Evolutionary conservation across 2,113 vertebrate species (phyloP), one percentile per base, ranked within the genome.

Genomic region (Ceyx margarethae): DNA sequence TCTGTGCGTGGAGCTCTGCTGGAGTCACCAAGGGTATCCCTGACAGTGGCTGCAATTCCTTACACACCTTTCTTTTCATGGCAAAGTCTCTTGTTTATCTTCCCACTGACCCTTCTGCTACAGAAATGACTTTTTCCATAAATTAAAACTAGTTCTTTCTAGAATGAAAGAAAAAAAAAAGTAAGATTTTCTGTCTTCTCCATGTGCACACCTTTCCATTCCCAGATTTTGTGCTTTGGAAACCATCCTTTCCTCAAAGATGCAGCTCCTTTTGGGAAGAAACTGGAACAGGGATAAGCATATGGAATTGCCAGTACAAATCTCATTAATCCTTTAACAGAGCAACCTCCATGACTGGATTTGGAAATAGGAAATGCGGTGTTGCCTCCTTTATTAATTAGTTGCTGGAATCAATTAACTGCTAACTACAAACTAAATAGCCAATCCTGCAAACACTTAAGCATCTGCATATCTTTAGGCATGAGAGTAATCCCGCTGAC

Each of bases 371-470:
- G 31, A 93, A 95, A 84, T 79, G 31, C 42, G 85, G 33, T 73
- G 25, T 53, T 93, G 37, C 37, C 31, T 79, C 46, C 58, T 76
- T 84, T 87, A 84, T 85, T 84, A 95, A 91, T 95, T 93, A 87
- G 35, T 68, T 91, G 35, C 37, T 94, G 22, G 42, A 86, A 90
- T 91, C 79, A 81, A 91, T 93, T 87, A 86, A 54, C 62, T 89
- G 35, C 69, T 84, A 88, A 65, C 77, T 81, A 81, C 79, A 68
- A 93, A 79, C 81, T 91, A 85, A 94, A 76, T 31, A 89, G 37
- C 17, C 48, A 89, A 48, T 56, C 46, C 56, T 87, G 37, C 22
- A 85, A 86, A 78, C 37, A 79, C 77, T 86, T 93, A 57, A 77
- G 61, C 72, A 90, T 81, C 76, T 84, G 57, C 45, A 57, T 72